A percentile compares a stretch with the other conserved stretches of the same genome.
Evolutionary conservation across 2,888 invertebrate genomes (phyloP).

Genomic region (Scaptomyza caliginosa): DNA sequence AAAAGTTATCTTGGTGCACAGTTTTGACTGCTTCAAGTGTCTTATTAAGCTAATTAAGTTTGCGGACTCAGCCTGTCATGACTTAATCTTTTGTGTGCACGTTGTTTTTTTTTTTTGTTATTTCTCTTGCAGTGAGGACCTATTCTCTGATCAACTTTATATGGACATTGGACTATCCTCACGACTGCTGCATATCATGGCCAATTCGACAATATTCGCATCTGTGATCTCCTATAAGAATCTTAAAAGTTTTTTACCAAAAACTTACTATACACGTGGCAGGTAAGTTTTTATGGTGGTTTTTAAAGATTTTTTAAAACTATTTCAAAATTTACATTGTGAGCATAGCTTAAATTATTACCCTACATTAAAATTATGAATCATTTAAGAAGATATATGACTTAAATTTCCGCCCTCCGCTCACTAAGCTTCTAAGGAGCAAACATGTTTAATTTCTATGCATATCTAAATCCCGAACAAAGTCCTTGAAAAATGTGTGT

Average conservation of each 20-base stretch:
- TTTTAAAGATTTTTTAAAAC: not conserved
- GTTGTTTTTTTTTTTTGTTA: not conserved
- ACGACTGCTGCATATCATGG: slow-evolving; percentile 82
- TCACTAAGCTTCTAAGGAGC: not conserved
- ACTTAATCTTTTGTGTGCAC: slow-evolving; percentile 33
- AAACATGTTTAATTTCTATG: slow-evolving; percentile 8
- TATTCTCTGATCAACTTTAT: slow-evolving; percentile 84
- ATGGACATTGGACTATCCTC: slow-evolving; percentile 82
- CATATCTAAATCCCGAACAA: slow-evolving; percentile 5
- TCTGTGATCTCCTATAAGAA: slow-evolving; percentile 84
- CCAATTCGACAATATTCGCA: slow-evolving; percentile 83
- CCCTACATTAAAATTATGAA: not conserved
- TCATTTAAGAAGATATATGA: not conserved
- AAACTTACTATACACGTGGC: slow-evolving; percentile 83
- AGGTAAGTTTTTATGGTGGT: slow-evolving; percentile 82
- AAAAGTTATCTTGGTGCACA: slow-evolving; percentile 8
- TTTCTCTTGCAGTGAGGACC: slow-evolving; percentile 78
- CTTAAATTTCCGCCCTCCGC: not conserved
- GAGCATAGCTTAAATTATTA: too few relatives aligned
- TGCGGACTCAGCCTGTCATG: slow-evolving; percentile 14
- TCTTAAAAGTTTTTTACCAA: slow-evolving; percentile 83
- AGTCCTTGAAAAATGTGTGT: slow-evolving; percentile 2
- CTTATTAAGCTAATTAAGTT: slow-evolving; percentile 66
- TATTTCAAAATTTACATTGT: too few relatives aligned
- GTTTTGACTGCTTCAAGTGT: slow-evolving; percentile 51